Conservation (phyloP, 1,140 invertebrate species). For the Chlorops oryzae region DNA sequence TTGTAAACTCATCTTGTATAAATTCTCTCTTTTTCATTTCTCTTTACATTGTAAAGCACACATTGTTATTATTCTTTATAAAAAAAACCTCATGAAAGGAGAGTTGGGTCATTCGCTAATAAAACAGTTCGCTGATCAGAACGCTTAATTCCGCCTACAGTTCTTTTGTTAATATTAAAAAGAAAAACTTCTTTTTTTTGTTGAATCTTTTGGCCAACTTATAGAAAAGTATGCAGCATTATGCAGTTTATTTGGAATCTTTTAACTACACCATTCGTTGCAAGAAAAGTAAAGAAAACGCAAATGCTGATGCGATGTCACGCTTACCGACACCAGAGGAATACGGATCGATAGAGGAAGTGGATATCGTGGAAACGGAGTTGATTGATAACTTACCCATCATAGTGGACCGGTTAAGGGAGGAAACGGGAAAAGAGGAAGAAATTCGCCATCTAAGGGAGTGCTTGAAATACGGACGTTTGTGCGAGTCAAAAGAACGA, state of each 20-base stretch:
- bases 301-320: conserved; percentile 5
- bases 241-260: background rate
- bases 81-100: no score
- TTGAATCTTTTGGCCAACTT: no score
- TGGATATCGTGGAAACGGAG: conserved; percentile 1
- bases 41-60: no score
- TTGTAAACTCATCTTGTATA: no score
- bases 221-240: conserved; percentile 4
- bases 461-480: conserved; percentile 11
- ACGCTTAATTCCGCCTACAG: no score
- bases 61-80: no score
- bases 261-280: background rate
- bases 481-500: background rate
- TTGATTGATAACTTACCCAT: conserved; percentile 6
- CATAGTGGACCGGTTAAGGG: background rate
- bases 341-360: background rate
- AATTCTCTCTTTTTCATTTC: no score
- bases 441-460: no score
- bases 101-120: no score
- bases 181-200: no score
- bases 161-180: no score
- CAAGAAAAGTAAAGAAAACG: background rate
- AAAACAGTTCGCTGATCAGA: no score
- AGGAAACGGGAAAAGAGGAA: background rate
- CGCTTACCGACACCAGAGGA: background rate